Evolutionary conservation across 2,888 invertebrate genomes (phyloP), one percentile per base, ranked within the genome.

Genomic region (Ectemnius cavifrons): DNA sequence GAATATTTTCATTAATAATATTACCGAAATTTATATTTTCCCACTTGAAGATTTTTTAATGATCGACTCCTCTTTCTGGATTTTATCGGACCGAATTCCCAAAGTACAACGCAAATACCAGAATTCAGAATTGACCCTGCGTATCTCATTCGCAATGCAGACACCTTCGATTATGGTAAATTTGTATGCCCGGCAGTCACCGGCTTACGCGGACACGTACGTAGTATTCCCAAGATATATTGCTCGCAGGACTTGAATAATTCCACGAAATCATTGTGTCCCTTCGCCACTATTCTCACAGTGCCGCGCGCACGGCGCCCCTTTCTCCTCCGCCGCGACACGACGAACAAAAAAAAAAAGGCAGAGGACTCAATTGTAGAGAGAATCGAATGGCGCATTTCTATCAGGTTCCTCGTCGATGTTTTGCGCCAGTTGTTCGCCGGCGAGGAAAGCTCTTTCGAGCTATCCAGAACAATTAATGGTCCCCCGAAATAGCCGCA

Each of bases 211-310:
- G 69, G 27, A 28, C 66, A 64, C 65, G 63, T 63, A 61, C 68
- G 56, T 71, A 63, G 63, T 37, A 37, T 11, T 52, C 67, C 52
- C 45, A 75, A 72, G 73, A 77, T 71, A 69, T 70, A 75, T 68
- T 47, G 70, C 63, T 70, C 20, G 75, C 79, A 74, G 75, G 81
- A 84, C 71, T 61, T 47, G 82, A 84, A 84, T 84, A 80, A 63
- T 68, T 49, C 52, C 37, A 20, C 20, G 58, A 58, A 71, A 59
- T 68, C 70, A 8, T 64, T 52, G 37, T 60, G 27, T 58, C 18
- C 60, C 23, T 37, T 37, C 16, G 57, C 47, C 11, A 6, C 11
- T 4, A 2, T 6, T 0, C 18, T 11, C 59, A 28, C n/a, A 46
- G 59, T 49, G 16, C 23, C 52, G 59, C 52, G 27, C 47, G 27